phyloP scores from a whole-genome alignment of 2,797 vertebrate genomes.

The Semotilus atromaculatus region DNA sequence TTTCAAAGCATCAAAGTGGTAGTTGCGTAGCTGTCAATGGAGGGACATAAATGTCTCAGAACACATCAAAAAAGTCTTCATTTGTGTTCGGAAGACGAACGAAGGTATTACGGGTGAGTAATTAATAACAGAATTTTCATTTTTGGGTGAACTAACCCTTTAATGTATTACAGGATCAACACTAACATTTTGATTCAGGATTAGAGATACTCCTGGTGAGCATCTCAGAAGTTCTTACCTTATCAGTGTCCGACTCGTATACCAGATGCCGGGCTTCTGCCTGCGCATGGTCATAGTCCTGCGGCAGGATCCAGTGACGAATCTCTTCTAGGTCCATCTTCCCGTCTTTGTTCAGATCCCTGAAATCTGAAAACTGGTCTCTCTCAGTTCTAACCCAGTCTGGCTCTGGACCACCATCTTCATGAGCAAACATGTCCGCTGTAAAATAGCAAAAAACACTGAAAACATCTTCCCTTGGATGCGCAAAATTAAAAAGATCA shows the following conservation, averaged over 20 bases:
- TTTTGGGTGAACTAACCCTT: neutral
- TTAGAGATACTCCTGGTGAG: neutral
- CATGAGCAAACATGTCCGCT: conserved; percentile 98
- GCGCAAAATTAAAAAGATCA: neutral
- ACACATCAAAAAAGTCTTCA: too few species aligned
- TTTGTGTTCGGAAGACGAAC: too few species aligned
- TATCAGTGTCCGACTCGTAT: conserved; percentile 93
- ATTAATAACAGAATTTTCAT: too few species aligned
- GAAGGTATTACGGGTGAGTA: too few species aligned
- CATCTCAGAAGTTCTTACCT: conserved; percentile 76
- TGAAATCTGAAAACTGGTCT: conserved; percentile 96
- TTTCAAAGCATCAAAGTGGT: too few species aligned
- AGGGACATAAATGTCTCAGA: too few species aligned
- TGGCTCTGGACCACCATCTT: conserved; percentile 92
- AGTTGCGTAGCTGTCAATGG: too few species aligned
- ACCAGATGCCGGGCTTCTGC: conserved; percentile 96
- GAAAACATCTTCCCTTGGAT: neutral
- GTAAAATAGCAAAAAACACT: conserved; percentile 28
- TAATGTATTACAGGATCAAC: neutral
- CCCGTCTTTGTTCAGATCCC: conserved; percentile 96
- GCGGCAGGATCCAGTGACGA: conserved; percentile 95
- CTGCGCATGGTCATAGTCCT: conserved; percentile 95
- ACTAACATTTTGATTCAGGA: neutral
- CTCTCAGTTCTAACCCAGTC: conserved; percentile 95
- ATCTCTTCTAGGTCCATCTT: conserved; percentile 97